A percentile compares a stretch with the other conserved stretches of the same genome.
Evolutionary conservation across 1,140 invertebrate genomes (phyloP).

Genomic region (Pissodes strobi): DNA sequence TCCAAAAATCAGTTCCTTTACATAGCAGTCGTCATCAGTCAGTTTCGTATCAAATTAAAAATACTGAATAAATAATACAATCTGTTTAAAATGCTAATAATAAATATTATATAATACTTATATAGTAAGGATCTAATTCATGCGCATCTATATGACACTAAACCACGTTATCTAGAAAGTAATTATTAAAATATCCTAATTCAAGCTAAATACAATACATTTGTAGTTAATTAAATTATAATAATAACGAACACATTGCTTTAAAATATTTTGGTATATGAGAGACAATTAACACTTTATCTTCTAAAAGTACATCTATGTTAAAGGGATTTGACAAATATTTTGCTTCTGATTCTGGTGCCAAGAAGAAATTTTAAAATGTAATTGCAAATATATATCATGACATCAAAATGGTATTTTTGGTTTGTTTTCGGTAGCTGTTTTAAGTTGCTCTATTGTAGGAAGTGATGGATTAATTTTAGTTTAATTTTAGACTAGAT

Average conservation of each 20-base stretch:
- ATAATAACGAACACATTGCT: not conserved
- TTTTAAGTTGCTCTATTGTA: too few species aligned
- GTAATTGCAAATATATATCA: too few species aligned
- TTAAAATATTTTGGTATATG: conserved; percentile 3
- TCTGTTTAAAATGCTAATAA: not conserved
- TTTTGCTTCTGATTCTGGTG: too few species aligned
- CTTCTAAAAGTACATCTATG: too few species aligned
- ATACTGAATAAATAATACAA: conserved; percentile 7
- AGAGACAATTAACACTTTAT: not conserved
- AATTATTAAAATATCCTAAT: not conserved
- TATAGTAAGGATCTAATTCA: too few species aligned
- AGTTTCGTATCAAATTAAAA: not conserved
- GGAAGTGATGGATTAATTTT: too few species aligned
- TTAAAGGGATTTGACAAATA: too few species aligned
- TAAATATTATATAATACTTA: too few species aligned
- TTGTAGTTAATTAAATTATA: not conserved
- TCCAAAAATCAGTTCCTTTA: conserved; percentile 32
- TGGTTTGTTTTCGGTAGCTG: too few species aligned
- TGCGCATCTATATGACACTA: too few species aligned
- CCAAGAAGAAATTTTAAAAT: too few species aligned
- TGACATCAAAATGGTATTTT: too few species aligned
- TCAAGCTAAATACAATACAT: not conserved
- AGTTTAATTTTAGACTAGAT: conserved; percentile 1
- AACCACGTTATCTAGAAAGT: conserved; percentile 6
- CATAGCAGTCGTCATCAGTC: conserved; percentile 36